Evolutionary conservation across 2,797 vertebrate genomes (phyloP).

Genomic region (Phrynocephalus guinanensis): DNA sequence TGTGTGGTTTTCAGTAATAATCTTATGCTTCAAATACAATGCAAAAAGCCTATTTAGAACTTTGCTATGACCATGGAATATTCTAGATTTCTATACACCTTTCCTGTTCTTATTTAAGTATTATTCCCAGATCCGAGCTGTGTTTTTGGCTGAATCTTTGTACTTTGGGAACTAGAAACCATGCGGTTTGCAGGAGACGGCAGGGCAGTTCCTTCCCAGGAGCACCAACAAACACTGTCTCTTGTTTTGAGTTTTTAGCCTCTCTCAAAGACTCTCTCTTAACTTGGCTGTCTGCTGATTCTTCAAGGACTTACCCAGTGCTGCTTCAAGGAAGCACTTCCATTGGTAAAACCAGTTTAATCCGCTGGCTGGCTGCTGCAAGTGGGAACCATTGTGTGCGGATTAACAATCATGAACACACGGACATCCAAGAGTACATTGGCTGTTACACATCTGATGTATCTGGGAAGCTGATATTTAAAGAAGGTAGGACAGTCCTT

Average conservation of each 20-base stretch:
- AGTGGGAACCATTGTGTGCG: conserved; percentile 95
- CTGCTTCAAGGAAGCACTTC: conserved; percentile 97
- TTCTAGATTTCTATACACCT: neutral
- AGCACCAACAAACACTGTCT: neutral
- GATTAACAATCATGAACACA: conserved; percentile 99
- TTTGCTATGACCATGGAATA: neutral
- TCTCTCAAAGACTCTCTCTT: neutral
- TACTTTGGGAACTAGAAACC: neutral
- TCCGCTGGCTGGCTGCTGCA: conserved; percentile 90
- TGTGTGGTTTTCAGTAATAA: neutral
- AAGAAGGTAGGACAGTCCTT: conserved; percentile 85
- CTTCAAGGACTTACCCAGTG: conserved; percentile 89
- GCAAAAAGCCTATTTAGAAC: no score
- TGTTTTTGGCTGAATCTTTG: neutral
- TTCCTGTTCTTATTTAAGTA: neutral
- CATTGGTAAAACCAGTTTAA: conserved; percentile 96
- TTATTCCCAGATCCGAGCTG: no score
- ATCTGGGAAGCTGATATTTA: conserved; percentile 90
- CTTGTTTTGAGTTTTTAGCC: neutral
- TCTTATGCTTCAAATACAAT: no score
- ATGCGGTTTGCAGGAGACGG: neutral
- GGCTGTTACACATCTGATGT: conserved; percentile 93
- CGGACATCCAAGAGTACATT: conserved; percentile 98
- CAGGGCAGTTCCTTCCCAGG: neutral
- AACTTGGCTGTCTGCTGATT: neutral